Base-by-base conservation (phyloP, 2,113 vertebrate genomes). In the Amblyornis subalaris region DNA sequence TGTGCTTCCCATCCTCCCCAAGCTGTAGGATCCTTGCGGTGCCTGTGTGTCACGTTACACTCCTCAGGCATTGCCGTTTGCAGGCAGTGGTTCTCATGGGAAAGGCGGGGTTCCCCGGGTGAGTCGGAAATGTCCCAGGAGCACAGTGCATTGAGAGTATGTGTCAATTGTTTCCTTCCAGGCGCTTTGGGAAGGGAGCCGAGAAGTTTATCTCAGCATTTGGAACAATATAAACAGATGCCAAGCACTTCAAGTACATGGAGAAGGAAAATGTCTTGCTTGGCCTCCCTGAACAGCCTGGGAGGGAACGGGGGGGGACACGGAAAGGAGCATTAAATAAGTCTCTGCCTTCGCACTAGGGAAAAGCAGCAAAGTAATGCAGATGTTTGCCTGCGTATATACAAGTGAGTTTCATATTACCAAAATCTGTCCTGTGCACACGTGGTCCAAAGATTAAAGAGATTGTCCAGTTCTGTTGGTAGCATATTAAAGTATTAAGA, bases 101-200 rank as follows among this genome's bases (percentile, higher is more conserved):
- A 98, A 98, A 98, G 79, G 75, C 95, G 85, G 80, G 20, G 90
- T 92, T 96, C 77, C 73, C 93, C 91, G 12, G 50, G 92, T 66
- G 96, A 96, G 93, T 93, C 92, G 96, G 97, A 97, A 97, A 94
- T 75, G 93, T 90, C 96, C 94, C 93, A 88, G 93, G 93, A 95
- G 96, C 87, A 87, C 96, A 28, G 89, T 57, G 72, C 96, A 95
- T 94, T 97, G 91, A 97, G 95, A 93, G 91, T 90, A 89, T 70
- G 97, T 97, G 97, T 98, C 97, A 98, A 98, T 97, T 98, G 95
- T 97, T 98, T 98, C 98, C 97, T 97, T 96, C 55, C 53, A 75
- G 93, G 94, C 79, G 2, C 93, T 96, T 95, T 96, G 86, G 79
- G 89, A 96, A 89, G 92, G 91, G 93, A 97, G 96, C 75, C 97